Percentiles rank a stretch among this genome's conserved stretches.
phyloP scores from a whole-genome alignment of 2,113 vertebrate genomes.

The Grallaria varia region DNA sequence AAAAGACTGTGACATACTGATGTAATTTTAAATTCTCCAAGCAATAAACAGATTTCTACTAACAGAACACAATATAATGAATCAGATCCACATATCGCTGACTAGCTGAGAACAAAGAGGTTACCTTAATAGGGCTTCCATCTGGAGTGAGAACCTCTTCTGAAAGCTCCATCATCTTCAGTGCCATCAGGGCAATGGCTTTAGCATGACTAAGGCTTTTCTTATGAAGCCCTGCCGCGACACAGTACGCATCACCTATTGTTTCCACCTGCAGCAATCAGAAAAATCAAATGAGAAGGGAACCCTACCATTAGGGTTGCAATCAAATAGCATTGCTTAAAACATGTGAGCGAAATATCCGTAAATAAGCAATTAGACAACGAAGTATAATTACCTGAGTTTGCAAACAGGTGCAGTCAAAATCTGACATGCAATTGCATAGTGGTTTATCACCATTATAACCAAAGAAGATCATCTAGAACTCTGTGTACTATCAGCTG shows the following conservation, averaged over 20 bases:
- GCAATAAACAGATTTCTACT: background rate
- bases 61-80: background rate
- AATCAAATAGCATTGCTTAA: conserved; percentile 58
- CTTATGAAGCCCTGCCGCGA: conserved; percentile 92
- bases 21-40: background rate
- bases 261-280: conserved; percentile 90
- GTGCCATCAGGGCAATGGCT: conserved; percentile 95
- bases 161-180: conserved; percentile 99
- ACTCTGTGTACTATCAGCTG: background rate
- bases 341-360: conserved; percentile 55
- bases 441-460: background rate
- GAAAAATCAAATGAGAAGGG: conserved; percentile 31
- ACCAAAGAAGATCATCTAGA: background rate
- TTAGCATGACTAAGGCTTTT: conserved; percentile 95
- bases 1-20: background rate
- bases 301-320: conserved; percentile 25
- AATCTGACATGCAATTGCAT: background rate
- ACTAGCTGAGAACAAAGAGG: background rate
- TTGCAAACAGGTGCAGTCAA: conserved; percentile 64
- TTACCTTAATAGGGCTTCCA: conserved; percentile 94
- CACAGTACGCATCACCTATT: conserved; percentile 97
- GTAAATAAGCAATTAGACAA: conserved; percentile 68
- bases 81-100: accelerated
- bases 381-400: conserved; percentile 54
- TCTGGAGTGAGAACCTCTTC: conserved; percentile 97